Evolutionary conservation across 1,140 invertebrate genomes (phyloP).

Genomic region (Drosophila quadrilineata): DNA sequence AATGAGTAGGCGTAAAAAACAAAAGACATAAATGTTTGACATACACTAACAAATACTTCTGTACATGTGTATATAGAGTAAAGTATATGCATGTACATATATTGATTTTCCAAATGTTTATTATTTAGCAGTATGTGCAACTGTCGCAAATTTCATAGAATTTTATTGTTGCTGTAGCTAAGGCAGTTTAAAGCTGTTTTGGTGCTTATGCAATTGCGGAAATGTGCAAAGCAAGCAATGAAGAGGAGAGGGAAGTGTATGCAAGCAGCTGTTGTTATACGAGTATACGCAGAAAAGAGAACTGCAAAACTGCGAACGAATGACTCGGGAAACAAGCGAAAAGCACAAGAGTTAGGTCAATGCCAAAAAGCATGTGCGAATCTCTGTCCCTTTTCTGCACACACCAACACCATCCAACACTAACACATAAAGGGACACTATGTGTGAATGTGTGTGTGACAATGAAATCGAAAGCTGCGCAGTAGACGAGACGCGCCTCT

Average conservation of each 20-base stretch:
- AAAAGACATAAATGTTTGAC: not conserved
- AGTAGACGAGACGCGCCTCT: too few species aligned
- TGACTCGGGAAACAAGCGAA: constrained; percentile 8
- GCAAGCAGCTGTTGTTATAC: constrained; percentile 28
- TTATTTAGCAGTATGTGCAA: constrained; percentile 2
- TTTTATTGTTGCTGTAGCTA: not conserved
- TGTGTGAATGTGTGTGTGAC: constrained; percentile 9
- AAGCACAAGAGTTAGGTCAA: constrained; percentile 50
- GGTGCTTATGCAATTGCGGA: constrained; percentile 31
- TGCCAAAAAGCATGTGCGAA: constrained; percentile 61
- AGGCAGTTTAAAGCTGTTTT: constrained; percentile 11
- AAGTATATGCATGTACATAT: constrained; percentile 2
- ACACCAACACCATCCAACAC: too few species aligned
- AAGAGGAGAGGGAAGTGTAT: not conserved
- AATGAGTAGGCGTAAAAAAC: constrained; percentile 7
- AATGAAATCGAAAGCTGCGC: constrained; percentile 65
- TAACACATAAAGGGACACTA: constrained; percentile 1
- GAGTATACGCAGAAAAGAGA: too few species aligned
- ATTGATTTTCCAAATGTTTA: constrained; percentile 61
- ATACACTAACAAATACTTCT: not conserved
- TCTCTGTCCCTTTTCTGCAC: constrained; percentile 10
- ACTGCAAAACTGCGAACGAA: too few species aligned
- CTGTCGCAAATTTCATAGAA: not conserved
- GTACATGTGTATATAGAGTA: not conserved
- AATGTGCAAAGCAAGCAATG: not conserved